Conservation (phyloP, 2,888 invertebrate genomes). For the Melolontha melolontha region DNA sequence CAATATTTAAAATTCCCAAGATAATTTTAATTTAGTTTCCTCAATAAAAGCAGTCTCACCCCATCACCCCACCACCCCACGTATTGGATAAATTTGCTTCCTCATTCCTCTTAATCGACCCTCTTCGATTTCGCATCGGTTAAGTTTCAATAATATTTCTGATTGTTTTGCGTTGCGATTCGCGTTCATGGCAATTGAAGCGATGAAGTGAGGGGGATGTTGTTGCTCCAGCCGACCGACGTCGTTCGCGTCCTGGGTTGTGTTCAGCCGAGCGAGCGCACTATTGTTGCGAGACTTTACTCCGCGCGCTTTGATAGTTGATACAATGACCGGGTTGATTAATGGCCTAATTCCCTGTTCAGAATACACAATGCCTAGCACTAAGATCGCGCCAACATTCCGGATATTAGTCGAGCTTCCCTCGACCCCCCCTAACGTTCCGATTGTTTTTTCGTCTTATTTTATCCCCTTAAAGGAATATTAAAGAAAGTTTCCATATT, state of each 20-base stretch:
- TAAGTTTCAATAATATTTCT: conserved; percentile 42
- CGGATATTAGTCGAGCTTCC: conserved; percentile 63
- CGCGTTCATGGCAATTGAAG: conserved; percentile 46
- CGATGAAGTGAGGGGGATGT: conserved; percentile 18
- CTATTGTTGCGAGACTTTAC: conserved; percentile 66
- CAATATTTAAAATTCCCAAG: conserved; percentile 8
- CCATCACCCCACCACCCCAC: conserved; percentile 16
- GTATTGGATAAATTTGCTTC: conserved; percentile 21
- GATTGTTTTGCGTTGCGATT: conserved; percentile 50
- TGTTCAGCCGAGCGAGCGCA: conserved; percentile 62
- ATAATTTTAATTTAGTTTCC: conserved; percentile 16
- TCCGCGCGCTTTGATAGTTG: conserved; percentile 66
- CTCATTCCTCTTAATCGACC: no score
- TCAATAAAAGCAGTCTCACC: conserved; percentile 26
- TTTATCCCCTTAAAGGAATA: conserved; percentile 17
- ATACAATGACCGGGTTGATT: conserved; percentile 68
- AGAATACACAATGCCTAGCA: conserved; percentile 67
- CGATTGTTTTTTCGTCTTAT: conserved; percentile 14
- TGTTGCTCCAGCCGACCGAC: conserved; percentile 31
- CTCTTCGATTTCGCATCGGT: conserved; percentile 18
- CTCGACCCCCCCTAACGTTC: conserved; percentile 18
- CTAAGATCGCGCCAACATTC: conserved; percentile 65
- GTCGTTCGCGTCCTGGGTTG: conserved; percentile 53
- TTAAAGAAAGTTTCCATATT: conserved; percentile 17
- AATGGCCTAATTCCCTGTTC: conserved; percentile 67